These are phyloP conservation scores for Chrysemys picta DNA, from an alignment of 2,113 vertebrate species.

Conservation along the genomic window DNA sequence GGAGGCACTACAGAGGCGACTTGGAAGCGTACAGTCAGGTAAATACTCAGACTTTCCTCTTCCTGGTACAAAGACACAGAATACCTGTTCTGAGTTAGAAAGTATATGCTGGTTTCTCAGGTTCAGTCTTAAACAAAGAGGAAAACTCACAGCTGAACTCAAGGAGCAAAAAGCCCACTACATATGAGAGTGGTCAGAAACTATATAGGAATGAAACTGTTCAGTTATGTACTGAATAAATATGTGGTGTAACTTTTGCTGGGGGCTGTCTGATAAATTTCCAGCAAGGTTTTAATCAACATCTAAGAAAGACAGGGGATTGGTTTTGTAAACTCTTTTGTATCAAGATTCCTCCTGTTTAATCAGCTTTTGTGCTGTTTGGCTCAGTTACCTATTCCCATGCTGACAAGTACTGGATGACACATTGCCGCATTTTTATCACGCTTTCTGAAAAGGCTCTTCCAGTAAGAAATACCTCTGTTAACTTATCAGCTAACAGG, in stretches of 20 bases:
- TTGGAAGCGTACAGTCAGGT: slow-evolving; percentile 94
- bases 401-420: neutral
- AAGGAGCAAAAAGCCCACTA: neutral
- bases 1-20: slow-evolving; percentile 92
- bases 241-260: neutral
- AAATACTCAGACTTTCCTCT: neutral
- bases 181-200: neutral
- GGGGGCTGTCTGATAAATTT: neutral
- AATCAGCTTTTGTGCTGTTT: neutral
- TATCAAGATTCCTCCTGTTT: neutral
- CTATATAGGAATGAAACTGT: neutral
- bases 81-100: neutral
- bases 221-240: neutral
- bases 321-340: neutral
- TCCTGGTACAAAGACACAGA: fast-evolving
- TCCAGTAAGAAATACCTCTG: neutral
- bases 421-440: neutral
- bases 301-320: neutral
- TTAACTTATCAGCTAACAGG: neutral
- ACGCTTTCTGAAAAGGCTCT: neutral
- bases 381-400: neutral
- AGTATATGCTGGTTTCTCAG: fast-evolving
- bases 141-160: neutral
- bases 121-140: neutral
- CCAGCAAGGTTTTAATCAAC: neutral